Evolutionary conservation across 23 tunicate genomes (phyloP), one percentile per base, ranked within the genome.

Genomic region (Halocynthia aurantium): DNA sequence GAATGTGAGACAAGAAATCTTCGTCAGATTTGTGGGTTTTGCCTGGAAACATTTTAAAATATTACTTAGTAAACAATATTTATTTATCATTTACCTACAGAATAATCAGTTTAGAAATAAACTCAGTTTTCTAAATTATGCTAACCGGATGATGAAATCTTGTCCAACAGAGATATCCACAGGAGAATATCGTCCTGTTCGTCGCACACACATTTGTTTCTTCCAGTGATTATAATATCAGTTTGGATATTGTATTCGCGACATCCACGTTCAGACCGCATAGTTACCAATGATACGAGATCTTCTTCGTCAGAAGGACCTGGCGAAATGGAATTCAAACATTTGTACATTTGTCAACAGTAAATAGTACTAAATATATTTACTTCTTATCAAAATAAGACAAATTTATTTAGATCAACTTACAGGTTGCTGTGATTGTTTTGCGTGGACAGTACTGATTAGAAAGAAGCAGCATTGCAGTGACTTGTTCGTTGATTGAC

Each of bases 181-280:
- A 89, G 81, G 55, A 89, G 52, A 9, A 80, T 50, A 51, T 89
- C 73, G 8, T 72, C 76, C 60, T 89, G 88, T 10, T 84, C 88
- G 7, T 84, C 77, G 56, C 96, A 89, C 0, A 84, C 53, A 61
- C 96, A 89, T 82, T 70, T 83, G 22, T 88, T 87, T 44, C 54
- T 57, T 7, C 68, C 67, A 15, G 76, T 61, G 65, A 55, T 19
- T 54, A 58, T 75, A 7, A 60, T 61, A 31, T 74, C 51, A 5
- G 56, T 72, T 21, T 19, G 55, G 17, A 66, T 78, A 13, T 63
- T 44, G 44, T 55, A 72, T 7, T 10, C 58, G 10, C 10, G 19
- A 81, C 95, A 88, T 5, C 87, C 95, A 6, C 87, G 72, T 55
- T 83, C 81, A 7, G 71, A 52, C 7, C 65, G 50, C 79, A 82